These are phyloP conservation scores for Unio delphinus DNA, from an alignment of 2,888 invertebrate genomes.

Conservation along the genomic window DNA sequence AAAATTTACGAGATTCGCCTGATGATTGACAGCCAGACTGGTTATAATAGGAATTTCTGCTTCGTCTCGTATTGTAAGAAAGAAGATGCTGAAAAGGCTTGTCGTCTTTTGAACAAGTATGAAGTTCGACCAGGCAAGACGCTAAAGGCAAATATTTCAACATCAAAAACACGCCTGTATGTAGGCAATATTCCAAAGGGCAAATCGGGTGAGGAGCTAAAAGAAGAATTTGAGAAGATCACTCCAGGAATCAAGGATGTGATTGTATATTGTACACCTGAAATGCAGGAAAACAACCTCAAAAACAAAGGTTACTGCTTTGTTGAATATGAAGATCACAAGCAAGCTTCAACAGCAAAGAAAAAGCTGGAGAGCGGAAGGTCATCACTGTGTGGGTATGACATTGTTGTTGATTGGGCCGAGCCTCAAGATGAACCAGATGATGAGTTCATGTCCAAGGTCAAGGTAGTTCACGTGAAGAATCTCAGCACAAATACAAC, in stretches of 20 bases:
- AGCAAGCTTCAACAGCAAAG: constrained; percentile 19
- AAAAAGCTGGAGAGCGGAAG: constrained; percentile 1
- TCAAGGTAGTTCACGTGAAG: constrained; percentile 23
- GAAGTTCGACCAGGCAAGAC: constrained; percentile 11
- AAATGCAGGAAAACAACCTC: constrained; percentile 11
- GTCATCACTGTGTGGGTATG: constrained; percentile 11
- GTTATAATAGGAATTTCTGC: constrained; percentile 28
- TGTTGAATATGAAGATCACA: constrained; percentile 21
- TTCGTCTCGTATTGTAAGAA: constrained; percentile 28
- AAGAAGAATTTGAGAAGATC: constrained; percentile 9
- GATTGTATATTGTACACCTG: constrained; percentile 18
- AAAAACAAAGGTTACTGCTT: constrained; percentile 31
- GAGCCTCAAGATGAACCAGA: constrained; percentile 18
- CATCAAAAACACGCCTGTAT: constrained; percentile 24
- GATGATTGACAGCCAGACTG: constrained; percentile 27
- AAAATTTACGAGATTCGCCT: constrained; percentile 26
- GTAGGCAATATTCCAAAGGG: constrained; percentile 33
- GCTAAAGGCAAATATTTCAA: constrained; percentile 29
- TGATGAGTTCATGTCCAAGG: constrained; percentile 14
- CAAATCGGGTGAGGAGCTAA: constrained; percentile 16
- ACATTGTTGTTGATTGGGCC: constrained; percentile 24
- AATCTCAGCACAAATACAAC: constrained; percentile 19
- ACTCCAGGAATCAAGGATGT: constrained; percentile 18
- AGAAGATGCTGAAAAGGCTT: constrained; percentile 21
- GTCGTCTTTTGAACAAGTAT: constrained; percentile 13